These are phyloP conservation scores for Alviniconcha marisindica DNA, from an alignment of 1,140 invertebrate species.

Conservation along the genomic window DNA sequence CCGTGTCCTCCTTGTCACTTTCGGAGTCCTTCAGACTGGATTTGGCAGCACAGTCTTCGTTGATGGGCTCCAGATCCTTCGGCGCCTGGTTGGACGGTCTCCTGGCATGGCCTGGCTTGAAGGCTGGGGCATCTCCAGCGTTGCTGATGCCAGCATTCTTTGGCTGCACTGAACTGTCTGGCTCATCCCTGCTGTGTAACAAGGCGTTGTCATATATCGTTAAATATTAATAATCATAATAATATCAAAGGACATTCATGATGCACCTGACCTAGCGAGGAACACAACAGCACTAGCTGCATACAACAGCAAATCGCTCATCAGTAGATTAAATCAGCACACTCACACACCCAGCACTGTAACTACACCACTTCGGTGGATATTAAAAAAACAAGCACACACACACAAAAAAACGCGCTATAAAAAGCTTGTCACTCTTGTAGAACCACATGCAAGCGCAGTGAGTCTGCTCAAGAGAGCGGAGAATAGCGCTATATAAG, in stretches of 20 bases:
- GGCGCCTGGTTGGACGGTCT: slow-evolving; percentile 50
- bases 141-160: slow-evolving; percentile 15
- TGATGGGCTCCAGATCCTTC: slow-evolving; percentile 61
- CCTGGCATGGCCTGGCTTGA: slow-evolving; percentile 43
- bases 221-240: background rate
- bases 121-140: slow-evolving; percentile 36
- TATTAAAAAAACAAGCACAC: too few species aligned
- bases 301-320: too few species aligned
- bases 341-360: too few species aligned
- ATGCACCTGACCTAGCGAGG: too few species aligned
- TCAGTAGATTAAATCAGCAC: too few species aligned
- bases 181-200: slow-evolving; percentile 29
- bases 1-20: slow-evolving; percentile 47
- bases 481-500: too few species aligned
- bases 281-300: too few species aligned
- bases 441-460: too few species aligned
- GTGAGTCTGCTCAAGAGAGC: too few species aligned
- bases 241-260: background rate
- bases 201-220: background rate
- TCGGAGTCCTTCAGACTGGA: slow-evolving; percentile 15
- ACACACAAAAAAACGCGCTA: too few species aligned
- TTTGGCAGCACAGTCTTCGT: slow-evolving; percentile 48
- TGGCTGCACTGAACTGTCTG: background rate
- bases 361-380: too few species aligned
- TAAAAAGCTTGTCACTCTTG: too few species aligned